phyloP scores from a whole-genome alignment of 2,888 invertebrate genomes.

The Eupithecia inturbata region DNA sequence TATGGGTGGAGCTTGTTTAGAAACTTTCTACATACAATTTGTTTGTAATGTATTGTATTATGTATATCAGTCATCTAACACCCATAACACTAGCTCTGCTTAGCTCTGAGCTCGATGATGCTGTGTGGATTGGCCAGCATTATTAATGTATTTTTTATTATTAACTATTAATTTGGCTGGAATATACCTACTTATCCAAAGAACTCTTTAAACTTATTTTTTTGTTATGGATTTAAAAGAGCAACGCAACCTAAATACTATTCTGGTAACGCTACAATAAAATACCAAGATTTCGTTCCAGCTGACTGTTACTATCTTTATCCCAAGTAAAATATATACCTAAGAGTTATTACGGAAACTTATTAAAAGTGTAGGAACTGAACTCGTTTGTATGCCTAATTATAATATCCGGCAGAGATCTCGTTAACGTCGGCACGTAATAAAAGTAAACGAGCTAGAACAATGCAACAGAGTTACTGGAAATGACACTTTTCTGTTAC shows the following conservation, averaged over 20 bases:
- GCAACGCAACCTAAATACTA: no score
- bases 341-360: conserved; percentile 19
- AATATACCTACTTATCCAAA: not conserved
- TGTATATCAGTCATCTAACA: no score
- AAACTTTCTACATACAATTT: not conserved
- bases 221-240: not conserved
- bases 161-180: no score
- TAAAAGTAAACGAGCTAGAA: conserved; percentile 59
- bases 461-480: conserved; percentile 33
- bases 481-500: conserved; percentile 16
- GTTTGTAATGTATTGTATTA: no score
- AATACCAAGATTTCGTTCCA: not conserved
- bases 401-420: conserved; percentile 61
- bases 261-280: not conserved
- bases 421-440: conserved; percentile 64
- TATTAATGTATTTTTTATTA: no score
- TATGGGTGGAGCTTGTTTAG: not conserved
- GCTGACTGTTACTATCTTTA: not conserved
- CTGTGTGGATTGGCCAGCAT: no score
- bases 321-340: not conserved
- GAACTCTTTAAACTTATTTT: not conserved
- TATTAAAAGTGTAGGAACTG: conserved; percentile 47
- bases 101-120: no score
- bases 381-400: conserved; percentile 62
- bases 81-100: no score